Evolutionary conservation across 2,888 invertebrate species (phyloP).

Genomic region (Carpatolechia fugitivella): DNA sequence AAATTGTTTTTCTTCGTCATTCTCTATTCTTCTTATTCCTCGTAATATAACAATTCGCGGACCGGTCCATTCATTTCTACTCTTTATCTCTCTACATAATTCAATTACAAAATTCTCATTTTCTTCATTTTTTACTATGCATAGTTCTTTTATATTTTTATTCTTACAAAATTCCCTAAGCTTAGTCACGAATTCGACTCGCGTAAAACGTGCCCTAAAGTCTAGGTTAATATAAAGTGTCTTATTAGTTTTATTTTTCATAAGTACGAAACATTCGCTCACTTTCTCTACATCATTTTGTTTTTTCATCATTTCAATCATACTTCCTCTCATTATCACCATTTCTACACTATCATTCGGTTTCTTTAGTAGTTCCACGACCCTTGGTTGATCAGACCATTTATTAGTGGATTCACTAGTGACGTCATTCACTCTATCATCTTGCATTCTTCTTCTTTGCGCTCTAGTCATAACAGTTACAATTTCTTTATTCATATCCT

Average conservation of each 20-base stretch:
- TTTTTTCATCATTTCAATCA: neutral
- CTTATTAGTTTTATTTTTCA: conserved; percentile 11
- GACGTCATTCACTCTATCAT: too few species aligned
- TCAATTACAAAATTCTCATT: conserved; percentile 16
- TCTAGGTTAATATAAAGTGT: conserved; percentile 12
- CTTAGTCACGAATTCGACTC: conserved; percentile 17
- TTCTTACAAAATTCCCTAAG: conserved; percentile 16
- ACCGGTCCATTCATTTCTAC: too few species aligned
- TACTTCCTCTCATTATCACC: neutral
- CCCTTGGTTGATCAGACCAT: conserved; percentile 16
- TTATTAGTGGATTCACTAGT: conserved; percentile 11
- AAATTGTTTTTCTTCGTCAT: too few species aligned
- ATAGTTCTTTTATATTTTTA: conserved; percentile 11
- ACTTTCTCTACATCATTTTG: neutral
- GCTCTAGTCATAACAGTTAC: neutral
- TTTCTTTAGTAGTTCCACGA: conserved; percentile 14
- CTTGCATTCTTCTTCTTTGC: too few species aligned
- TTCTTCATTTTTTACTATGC: conserved; percentile 16
- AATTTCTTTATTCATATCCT: neutral
- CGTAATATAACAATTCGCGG: too few species aligned
- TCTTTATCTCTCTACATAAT: conserved; percentile 16
- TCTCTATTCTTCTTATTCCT: too few species aligned
- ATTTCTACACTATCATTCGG: conserved; percentile 7
- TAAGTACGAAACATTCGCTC: neutral
- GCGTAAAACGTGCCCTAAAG: conserved; percentile 13